Evolutionary conservation across 1,140 invertebrate species (phyloP), one percentile per base, ranked within the genome.

Genomic region (Eumeta japonica): DNA sequence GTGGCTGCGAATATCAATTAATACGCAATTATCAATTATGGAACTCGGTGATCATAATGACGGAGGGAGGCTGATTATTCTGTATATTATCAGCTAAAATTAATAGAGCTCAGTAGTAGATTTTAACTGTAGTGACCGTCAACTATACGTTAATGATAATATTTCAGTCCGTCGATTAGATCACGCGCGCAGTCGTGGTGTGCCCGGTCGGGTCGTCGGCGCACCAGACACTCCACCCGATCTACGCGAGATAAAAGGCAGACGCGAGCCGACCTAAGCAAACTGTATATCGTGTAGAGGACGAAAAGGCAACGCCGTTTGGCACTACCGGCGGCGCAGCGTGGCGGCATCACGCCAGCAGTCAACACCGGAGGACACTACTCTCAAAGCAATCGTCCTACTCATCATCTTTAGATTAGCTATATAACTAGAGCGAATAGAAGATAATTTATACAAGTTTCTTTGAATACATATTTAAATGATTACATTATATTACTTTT

Each of bases 321-420:
- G 48, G 48, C 46, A 45, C 46, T 40, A 44, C 35, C 45, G 12
- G 28, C 39, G 37, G 42, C 37, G 45, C 43, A 7, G 48, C 41
- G 47, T 40, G 43, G 56, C 60, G 58, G 57, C 57, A 40, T 52
- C 31, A 52, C 56, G 62, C 62, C 58, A 61, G 52, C 41, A 50
- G 59, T 63, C 54, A 66, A 62, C 60, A 68, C 56, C 68, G 68
- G 57, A 55, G 60, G 48, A 50, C 43, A 48, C 15, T 50, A 48
- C 53, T 58, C 57, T 62, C 59, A 59, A 65, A 57, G 52, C 60
- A 70, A 67, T 67, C 51, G 20, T n/a, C 20, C 5, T 35, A 29
- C 36, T 29, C 55, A 49, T 55, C 56, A 7, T 24, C 5, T 24
- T 5, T 24, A 24, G 5, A n/a, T 7, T n/a, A 7, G n/a, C 20